Conservation (phyloP, 2,113 vertebrate species). For the Rhagologus leucostigma region DNA sequence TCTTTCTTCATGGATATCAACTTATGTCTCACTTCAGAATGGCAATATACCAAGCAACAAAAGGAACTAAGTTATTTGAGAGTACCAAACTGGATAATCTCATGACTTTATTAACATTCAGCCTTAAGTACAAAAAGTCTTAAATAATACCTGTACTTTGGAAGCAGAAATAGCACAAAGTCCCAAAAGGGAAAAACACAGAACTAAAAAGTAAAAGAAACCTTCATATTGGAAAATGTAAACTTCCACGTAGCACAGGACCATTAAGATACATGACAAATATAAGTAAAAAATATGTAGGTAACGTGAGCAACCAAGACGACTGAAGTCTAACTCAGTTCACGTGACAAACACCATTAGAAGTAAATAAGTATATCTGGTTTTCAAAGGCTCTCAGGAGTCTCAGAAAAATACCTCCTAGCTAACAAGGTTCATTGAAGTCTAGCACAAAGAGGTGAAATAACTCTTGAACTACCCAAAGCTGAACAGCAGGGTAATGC, state of each 20-base stretch:
- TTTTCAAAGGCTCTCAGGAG: neutral
- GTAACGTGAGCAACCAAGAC: neutral
- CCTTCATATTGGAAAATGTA: neutral
- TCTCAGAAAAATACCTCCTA: neutral
- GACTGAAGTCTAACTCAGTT: neutral
- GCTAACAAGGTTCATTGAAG: neutral
- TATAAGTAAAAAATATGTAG: neutral
- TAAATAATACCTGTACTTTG: neutral
- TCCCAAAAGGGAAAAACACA: neutral
- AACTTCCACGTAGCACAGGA: neutral
- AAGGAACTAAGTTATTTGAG: neutral
- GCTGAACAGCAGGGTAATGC: neutral
- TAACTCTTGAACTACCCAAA: neutral
- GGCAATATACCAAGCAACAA: neutral
- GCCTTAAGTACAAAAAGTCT: neutral
- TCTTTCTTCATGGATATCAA: neutral
- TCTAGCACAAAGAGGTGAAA: neutral
- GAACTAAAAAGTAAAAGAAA: neutral
- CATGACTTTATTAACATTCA: neutral
- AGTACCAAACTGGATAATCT: neutral
- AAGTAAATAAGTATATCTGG: neutral
- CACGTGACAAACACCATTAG: neutral
- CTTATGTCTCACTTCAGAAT: neutral
- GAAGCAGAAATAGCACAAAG: neutral
- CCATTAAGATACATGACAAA: neutral